Evolutionary conservation across 2,797 vertebrate species (phyloP), one percentile per base, ranked within the genome.

Genomic region (Acanthopagrus latus): DNA sequence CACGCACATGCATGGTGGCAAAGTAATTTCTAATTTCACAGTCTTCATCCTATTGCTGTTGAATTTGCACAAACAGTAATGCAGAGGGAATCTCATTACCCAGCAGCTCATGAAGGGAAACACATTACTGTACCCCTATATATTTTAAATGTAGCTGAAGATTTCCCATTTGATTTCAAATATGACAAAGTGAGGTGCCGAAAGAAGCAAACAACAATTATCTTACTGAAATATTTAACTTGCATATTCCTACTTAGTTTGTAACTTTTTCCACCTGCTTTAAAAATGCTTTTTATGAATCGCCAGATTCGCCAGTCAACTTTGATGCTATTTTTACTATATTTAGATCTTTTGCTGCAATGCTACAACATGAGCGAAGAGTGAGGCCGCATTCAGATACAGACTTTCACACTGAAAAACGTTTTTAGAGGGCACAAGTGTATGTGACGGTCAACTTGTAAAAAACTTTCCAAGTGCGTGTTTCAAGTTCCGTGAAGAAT

Each of bases 11-110:
- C 13, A 56, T 57, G 74, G 60, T 38, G 60, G 56, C 62, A 66
- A 58, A 69, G 56, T 81, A 58, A 82, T 80, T 80, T 74, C 70
- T 82, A 25, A 89, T 91, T 92, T 89, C 78, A 90, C 78, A 86
- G 80, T 88, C 65, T 58, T 66, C 76, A 67, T 84, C 81, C 74
- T 88, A 86, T 90, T 81, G 74, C 62, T 66, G 63, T 44, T 84
- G 58, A 74, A 85, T 81, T 78, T 81, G 66, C 62, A 69, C 2
- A 9, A 64, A 76, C 47, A 65, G 52, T 58, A 64, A 68, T 47
- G 58, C 64, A 64, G 74, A 51, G 13, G n/a, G 55, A 86, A 73
- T 82, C 65, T 80, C 75, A 77, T 84, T 74, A 76, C 62, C 63
- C 55, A 33, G 66, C 7, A 4, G 55, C 71, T 65, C 55, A 78